Evolutionary conservation across 2,888 invertebrate genomes (phyloP), one percentile per base, ranked within the genome.

Genomic region (Pristionchus exspectatus): DNA sequence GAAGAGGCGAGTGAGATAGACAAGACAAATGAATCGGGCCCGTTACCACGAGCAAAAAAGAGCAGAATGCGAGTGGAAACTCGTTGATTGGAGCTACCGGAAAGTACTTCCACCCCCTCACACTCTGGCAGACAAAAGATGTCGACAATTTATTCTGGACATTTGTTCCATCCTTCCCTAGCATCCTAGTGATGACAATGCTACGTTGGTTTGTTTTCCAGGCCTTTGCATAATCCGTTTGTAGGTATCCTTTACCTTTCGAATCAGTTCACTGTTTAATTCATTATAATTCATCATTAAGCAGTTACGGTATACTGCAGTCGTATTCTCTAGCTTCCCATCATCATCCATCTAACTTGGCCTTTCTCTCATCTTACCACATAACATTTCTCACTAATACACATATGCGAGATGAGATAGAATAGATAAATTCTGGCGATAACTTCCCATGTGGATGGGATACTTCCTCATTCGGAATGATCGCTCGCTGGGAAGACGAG

Each of bases 381-480:
- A 50, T 50, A 50, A 12, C 44, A 50, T 50, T 50, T 50, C 44
- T 50, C 44, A 3, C 44, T 50, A 9, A 50, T 50, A 50, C 44
- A 50, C 44, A 50, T 7, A 50, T 9, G 44, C 7, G n/a, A 63
- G 24, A 63, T 63, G 24, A 63, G 21, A n/a, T 1, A 63, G 2
- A 63, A 63, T 63, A 4, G 59, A 38, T 38, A 38, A 38, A 38
- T 7, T 21, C 24, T 21, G n/a, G 63, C 5, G 7, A 63, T 56
- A 24, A 63, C 7, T 63, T n/a, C 21, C 10, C 63, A 4, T n/a
- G 24, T 38, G 38, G 38, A 18, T 38, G 38, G 38, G 21, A 18
- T 24, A 74, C 74, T 74, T 74, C 74, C 74, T 74, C 74, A 38
- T 74, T 74, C 38, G 74, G 72, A 27, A 66, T 3, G 33, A 74